These are phyloP conservation scores for Bugulina stolonifera DNA, from an alignment of 2,888 invertebrate species.

Conservation along the genomic window DNA sequence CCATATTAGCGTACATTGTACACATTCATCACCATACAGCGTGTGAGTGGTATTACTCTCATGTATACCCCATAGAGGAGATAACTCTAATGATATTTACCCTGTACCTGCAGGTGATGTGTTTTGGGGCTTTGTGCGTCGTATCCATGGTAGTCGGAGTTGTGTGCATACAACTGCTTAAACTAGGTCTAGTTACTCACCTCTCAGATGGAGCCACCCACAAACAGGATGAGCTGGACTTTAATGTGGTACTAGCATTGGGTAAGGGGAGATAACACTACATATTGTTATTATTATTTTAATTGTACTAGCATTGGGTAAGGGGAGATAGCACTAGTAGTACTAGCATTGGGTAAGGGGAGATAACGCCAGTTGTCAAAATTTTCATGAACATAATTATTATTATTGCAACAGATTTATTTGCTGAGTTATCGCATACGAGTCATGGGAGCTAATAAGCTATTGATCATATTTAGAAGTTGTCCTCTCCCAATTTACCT, in stretches of 20 bases:
- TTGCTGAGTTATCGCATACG: too few species aligned
- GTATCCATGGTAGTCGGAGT: slow-evolving; percentile 53
- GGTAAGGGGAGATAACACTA: slow-evolving; percentile 28
- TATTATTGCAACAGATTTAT: too few species aligned
- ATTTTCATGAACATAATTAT: too few species aligned
- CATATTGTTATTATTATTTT: too few species aligned
- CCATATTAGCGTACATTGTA: too few species aligned
- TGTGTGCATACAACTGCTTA: slow-evolving; percentile 53
- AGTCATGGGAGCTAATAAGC: too few species aligned
- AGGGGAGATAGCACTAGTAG: slow-evolving; percentile 26
- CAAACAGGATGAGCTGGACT: slow-evolving; percentile 51
- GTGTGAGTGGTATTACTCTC: too few species aligned
- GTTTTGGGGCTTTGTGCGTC: slow-evolving; percentile 52
- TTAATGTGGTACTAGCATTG: slow-evolving; percentile 48
- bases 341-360: slow-evolving; percentile 42
- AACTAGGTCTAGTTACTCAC: slow-evolving; percentile 52
- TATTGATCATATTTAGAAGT: too few species aligned
- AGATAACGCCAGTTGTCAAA: not conserved
- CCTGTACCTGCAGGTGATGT: slow-evolving; percentile 54
- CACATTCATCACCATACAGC: too few species aligned
- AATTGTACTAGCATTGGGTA: slow-evolving; percentile 46
- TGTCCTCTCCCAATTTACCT: too few species aligned
- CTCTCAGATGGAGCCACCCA: slow-evolving; percentile 53
- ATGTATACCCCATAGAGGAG: too few species aligned
- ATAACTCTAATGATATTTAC: too few species aligned